Evolutionary conservation across 2,888 invertebrate species (phyloP), one percentile per base, ranked within the genome.

Genomic region (Hybos culiciformis): DNA sequence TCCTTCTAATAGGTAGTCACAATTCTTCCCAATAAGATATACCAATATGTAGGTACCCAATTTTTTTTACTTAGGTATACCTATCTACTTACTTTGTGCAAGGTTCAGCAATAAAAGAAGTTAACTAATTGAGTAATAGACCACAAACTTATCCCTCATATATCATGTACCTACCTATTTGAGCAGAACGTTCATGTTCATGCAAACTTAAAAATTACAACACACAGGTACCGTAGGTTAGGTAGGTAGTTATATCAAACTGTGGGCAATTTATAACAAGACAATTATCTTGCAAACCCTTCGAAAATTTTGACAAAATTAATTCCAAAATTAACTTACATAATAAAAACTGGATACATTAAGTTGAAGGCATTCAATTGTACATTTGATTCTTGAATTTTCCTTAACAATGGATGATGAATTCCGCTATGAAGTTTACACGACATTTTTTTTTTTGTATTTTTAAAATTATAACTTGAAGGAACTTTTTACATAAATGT

Each of bases 261-360:
- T n/a, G n/a, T n/a, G n/a, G n/a, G n/a, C n/a, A n/a, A n/a, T n/a
- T n/a, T n/a, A n/a, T n/a, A n/a, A n/a, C n/a, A n/a, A n/a, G n/a
- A n/a, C n/a, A 17, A 32, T 2, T n/a, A 32, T 4, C 5, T 31
- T 15, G 17, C 3, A 14, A 4, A 32, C 3, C 3, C 8, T 14
- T 15, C 3, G 5, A 32, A 14, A 8, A 32, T 4, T 15, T 17
- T 15, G 18, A 20, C 5, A 20, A 40, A 46, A 42, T 33, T 15
- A 40, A 23, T 21, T 26, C 4, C 6, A 31, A 14, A 12, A n/a
- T 19, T 3, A 14, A 77, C 83, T 80, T 72, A 86, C 80, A 83
- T 67, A 44, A 90, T 68, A 60, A 91, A 91, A 41, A 91, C 69
- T 0, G 91, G 91, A 57, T 84, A 86, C 87, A 91, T 90, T 31